Conservation (phyloP, 2,113 vertebrate genomes). For the Daboia siamensis region DNA sequence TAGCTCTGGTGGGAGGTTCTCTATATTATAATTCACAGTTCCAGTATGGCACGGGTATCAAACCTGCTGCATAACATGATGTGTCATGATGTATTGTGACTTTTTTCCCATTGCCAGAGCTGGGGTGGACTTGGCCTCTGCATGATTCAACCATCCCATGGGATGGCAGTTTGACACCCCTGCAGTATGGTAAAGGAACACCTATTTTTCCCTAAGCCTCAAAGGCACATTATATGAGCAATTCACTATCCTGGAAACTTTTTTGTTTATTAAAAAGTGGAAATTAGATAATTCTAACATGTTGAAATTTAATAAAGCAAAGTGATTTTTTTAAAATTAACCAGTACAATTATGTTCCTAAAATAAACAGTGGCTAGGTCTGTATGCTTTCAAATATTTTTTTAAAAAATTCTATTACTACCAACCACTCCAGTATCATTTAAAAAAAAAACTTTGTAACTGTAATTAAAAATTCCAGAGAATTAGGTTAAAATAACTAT, state of each 20-base stretch:
- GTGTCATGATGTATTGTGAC: no score
- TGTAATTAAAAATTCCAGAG: neutral
- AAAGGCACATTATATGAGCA: neutral
- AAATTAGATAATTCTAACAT: neutral
- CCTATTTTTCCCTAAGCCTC: neutral
- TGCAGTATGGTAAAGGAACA: neutral
- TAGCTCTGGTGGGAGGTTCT: neutral
- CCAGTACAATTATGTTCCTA: neutral
- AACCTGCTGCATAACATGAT: no score
- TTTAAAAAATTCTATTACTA: neutral
- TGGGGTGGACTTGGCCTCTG: no score
- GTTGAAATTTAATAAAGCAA: neutral
- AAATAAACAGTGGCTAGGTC: neutral
- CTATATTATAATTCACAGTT: neutral
- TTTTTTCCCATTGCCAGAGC: no score
- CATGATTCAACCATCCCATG: no score
- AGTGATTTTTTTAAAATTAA: neutral
- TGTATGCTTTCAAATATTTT: neutral
- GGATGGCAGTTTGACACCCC: no score
- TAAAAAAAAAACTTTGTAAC: neutral
- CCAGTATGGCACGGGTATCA: neutral
- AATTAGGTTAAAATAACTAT: neutral
- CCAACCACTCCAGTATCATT: neutral
- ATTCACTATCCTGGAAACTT: neutral
- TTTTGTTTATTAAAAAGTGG: neutral